Percentiles rank a stretch among this genome's conserved stretches.
phyloP scores from a whole-genome alignment of 2,888 invertebrate genomes.

The Agrochola macilenta region DNA sequence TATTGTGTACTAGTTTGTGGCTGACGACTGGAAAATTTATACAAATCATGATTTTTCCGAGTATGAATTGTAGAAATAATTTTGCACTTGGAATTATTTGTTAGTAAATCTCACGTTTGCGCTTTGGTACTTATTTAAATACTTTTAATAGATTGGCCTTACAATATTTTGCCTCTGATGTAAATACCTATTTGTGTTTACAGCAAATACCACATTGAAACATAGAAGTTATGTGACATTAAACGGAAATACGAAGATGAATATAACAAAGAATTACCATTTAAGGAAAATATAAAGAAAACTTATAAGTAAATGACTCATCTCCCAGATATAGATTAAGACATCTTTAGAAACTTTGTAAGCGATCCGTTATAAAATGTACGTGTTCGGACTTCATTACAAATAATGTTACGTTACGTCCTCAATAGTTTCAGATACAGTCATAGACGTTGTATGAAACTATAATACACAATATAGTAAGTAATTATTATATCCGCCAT shows the following conservation, averaged over 20 bases:
- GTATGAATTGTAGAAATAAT: slow-evolving; percentile 29
- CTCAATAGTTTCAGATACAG: slow-evolving; percentile 64
- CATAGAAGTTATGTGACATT: neutral
- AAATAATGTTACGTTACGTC: slow-evolving; percentile 50
- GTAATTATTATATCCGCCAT: slow-evolving; percentile 78
- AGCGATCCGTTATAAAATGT: slow-evolving; percentile 54
- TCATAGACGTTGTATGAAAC: slow-evolving; percentile 59
- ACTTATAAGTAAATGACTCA: slow-evolving; percentile 46
- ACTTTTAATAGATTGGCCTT: neutral
- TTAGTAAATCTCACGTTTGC: slow-evolving; percentile 2
- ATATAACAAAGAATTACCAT: slow-evolving; percentile 28
- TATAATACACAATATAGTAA: slow-evolving; percentile 61
- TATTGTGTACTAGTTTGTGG: slow-evolving; percentile 73
- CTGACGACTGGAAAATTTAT: slow-evolving; percentile 78
- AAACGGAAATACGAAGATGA: slow-evolving; percentile 19
- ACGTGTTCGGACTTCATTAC: slow-evolving; percentile 63
- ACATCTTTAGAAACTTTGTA: slow-evolving; percentile 57
- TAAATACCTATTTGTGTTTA: neutral
- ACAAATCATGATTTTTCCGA: slow-evolving; percentile 59
- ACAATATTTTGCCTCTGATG: neutral
- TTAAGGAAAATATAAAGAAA: slow-evolving; percentile 49
- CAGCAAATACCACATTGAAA: neutral
- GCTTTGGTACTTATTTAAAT: neutral
- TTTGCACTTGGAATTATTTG: slow-evolving; percentile 29
- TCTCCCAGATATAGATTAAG: slow-evolving; percentile 31